phyloP scores from a whole-genome alignment of 2,888 invertebrate species.

The Cephus spinipes region DNA sequence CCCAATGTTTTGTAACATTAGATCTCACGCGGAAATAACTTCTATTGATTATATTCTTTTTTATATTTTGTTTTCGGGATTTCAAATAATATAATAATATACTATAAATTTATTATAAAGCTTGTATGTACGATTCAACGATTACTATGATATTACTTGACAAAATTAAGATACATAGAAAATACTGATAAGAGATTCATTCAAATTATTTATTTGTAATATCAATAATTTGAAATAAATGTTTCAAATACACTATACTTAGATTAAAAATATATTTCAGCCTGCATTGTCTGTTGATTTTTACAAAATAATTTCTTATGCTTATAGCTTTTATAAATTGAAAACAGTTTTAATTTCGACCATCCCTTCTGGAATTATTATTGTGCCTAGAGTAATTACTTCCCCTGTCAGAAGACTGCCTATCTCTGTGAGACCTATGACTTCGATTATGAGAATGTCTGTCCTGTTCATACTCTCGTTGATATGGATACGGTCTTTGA shows the following conservation, averaged over 20 bases:
- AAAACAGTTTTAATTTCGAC: background rate
- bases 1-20: background rate
- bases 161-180: background rate
- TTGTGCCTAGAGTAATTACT: constrained; percentile 32
- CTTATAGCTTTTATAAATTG: background rate
- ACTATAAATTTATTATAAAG: background rate
- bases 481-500: constrained; percentile 41
- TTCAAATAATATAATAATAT: background rate
- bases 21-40: background rate
- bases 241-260: background rate
- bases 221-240: background rate
- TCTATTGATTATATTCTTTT: background rate
- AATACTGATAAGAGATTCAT: background rate
- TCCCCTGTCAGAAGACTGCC: constrained; percentile 28
- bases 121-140: background rate
- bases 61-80: background rate
- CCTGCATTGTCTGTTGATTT: background rate
- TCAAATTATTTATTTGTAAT: background rate
- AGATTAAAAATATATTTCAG: background rate
- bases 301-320: background rate
- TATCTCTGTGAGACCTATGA: constrained; percentile 33
- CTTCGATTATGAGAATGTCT: constrained; percentile 33
- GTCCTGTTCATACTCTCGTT: constrained; percentile 31
- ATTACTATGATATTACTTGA: background rate
- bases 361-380: constrained; percentile 13